These are phyloP conservation scores for Lepidurus apus DNA, from an alignment of 1,140 invertebrate species.

Conservation along the genomic window DNA sequence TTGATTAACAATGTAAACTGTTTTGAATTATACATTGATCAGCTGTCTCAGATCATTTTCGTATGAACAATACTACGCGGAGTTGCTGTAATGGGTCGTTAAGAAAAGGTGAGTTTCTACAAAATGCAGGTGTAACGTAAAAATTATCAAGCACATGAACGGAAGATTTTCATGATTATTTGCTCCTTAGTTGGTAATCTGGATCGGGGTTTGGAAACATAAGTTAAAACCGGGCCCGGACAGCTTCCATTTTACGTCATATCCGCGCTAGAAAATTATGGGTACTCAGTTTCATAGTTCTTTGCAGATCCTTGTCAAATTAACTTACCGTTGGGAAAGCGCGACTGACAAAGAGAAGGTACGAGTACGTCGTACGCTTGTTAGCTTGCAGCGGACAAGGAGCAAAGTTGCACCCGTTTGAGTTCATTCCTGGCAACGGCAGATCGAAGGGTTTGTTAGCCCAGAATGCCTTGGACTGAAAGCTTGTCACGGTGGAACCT, in stretches of 20 bases:
- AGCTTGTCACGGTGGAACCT: slow-evolving; percentile 6
- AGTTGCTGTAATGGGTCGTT: too few relatives aligned
- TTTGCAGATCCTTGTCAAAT: neutral
- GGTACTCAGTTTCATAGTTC: neutral
- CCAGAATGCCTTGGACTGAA: slow-evolving; percentile 34
- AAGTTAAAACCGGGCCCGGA: slow-evolving; percentile 32
- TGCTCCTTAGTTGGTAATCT: slow-evolving; percentile 27
- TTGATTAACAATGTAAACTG: too few relatives aligned
- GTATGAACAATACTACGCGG: too few relatives aligned
- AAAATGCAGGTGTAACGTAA: too few relatives aligned
- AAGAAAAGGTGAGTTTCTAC: too few relatives aligned
- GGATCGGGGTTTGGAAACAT: slow-evolving; percentile 35
- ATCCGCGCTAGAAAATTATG: slow-evolving; percentile 29
- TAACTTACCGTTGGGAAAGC: slow-evolving; percentile 32
- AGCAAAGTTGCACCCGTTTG: slow-evolving; percentile 29
- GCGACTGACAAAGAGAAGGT: slow-evolving; percentile 30
- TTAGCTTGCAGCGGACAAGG: slow-evolving; percentile 28
- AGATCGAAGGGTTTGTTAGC: slow-evolving; percentile 33
- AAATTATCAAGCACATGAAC: too few relatives aligned
- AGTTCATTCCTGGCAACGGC: slow-evolving; percentile 34
- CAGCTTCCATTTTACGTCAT: slow-evolving; percentile 35
- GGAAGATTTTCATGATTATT: too few relatives aligned
- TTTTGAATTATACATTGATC: too few relatives aligned
- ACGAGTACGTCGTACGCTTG: slow-evolving; percentile 29
- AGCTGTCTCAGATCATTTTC: too few relatives aligned